These are phyloP conservation scores for Callinectes sapidus DNA, from an alignment of 2,888 invertebrate species.

Conservation along the genomic window DNA sequence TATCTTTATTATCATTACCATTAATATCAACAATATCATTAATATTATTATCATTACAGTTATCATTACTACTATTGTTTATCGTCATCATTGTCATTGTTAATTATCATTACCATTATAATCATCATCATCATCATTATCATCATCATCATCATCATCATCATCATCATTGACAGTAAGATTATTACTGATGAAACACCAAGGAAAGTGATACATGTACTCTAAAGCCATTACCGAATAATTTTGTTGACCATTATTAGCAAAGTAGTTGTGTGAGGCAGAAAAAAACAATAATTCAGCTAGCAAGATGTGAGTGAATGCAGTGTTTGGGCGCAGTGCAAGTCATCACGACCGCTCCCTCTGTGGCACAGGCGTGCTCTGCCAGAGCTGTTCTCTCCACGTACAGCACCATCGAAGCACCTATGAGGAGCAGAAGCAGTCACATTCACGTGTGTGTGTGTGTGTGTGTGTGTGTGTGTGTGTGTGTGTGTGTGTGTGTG, in stretches of 20 bases:
- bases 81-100: not conserved
- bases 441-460: not conserved
- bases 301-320: not conserved
- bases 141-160: not conserved
- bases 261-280: not conserved
- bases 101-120: not conserved
- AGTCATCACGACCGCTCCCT: not conserved
- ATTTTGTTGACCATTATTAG: not conserved
- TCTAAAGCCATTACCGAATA: not conserved
- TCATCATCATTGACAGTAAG: not conserved
- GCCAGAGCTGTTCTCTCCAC: not conserved
- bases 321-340: not conserved
- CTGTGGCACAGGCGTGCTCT: conserved; percentile 7
- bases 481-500: conserved; percentile 28
- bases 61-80: not conserved
- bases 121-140: not conserved
- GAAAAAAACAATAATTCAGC: not conserved
- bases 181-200: not conserved
- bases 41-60: not conserved
- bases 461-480: conserved; percentile 28
- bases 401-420: not conserved
- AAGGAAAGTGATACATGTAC: not conserved
- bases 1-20: not conserved
- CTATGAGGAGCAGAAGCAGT: conserved; percentile 9
- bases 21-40: not conserved